Conservation (phyloP, 2,888 invertebrate species). For the Electrophaes corylata region DNA sequence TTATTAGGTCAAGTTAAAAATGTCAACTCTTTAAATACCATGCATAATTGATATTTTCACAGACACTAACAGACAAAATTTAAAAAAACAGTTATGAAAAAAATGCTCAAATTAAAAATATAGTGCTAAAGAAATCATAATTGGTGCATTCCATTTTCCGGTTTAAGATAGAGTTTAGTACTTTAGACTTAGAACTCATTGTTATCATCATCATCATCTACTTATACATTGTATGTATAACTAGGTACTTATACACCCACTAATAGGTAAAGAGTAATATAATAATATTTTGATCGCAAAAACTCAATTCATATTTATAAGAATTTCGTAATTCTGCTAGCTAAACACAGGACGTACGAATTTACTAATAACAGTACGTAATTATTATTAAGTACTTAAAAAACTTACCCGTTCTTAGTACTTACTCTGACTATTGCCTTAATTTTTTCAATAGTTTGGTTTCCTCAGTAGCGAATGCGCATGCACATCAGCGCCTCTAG, state of each 20-base stretch:
- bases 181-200: background rate
- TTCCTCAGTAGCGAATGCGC: too few relatives aligned
- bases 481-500: too few relatives aligned
- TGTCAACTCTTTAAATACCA: too few relatives aligned
- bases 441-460: too few relatives aligned
- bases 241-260: background rate
- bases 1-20: too few relatives aligned
- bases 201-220: background rate
- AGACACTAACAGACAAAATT: background rate
- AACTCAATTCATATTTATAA: background rate
- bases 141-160: slow-evolving; percentile 4
- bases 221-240: background rate
- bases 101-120: slow-evolving; percentile 8
- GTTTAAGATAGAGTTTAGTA: too few relatives aligned
- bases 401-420: too few relatives aligned
- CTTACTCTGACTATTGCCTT: too few relatives aligned
- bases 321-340: background rate
- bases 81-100: background rate
- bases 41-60: background rate
- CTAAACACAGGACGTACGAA: background rate
- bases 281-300: background rate
- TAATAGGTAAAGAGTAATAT: too few relatives aligned
- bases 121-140: background rate
- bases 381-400: background rate
- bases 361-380: background rate